These are phyloP conservation scores for Halichoerus grypus DNA, from an alignment of 2,113 vertebrate genomes.

Conservation along the genomic window DNA sequence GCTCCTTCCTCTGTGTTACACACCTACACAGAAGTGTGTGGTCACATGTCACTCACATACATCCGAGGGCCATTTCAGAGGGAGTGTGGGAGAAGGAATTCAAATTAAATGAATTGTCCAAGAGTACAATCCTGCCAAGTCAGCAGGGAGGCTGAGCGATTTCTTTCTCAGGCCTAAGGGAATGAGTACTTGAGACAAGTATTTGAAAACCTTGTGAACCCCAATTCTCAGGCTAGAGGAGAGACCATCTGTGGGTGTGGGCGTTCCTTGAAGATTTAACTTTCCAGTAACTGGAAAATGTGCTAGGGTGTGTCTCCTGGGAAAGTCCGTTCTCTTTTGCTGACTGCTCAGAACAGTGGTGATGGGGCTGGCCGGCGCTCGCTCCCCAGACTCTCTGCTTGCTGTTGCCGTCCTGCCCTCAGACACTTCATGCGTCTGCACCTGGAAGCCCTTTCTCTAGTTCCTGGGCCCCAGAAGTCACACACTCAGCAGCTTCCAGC, in stretches of 20 bases:
- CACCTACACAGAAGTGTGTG: background rate
- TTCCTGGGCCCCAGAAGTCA: background rate
- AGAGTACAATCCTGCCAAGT: background rate
- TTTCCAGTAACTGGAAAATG: constrained; percentile 13
- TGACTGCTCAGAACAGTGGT: background rate
- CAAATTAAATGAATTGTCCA: background rate
- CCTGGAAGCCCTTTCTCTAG: background rate
- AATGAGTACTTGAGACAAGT: background rate
- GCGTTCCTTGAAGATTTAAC: background rate
- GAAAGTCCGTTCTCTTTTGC: background rate
- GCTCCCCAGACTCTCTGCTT: background rate
- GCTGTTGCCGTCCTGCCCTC: background rate
- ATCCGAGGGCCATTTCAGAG: background rate
- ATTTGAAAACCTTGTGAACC: background rate
- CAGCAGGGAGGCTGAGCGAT: no score
- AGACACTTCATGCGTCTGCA: rapidly evolving
- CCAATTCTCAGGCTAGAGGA: background rate
- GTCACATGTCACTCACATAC: background rate
- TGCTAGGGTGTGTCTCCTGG: background rate
- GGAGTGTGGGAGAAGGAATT: background rate
- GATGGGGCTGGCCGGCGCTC: background rate
- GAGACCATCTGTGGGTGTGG: background rate
- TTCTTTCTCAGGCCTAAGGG: background rate
- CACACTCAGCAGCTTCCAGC: background rate
- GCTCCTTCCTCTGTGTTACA: rapidly evolving